A percentile compares a stretch with the other conserved stretches of the same genome.
These are phyloP conservation scores for Peucedramus taeniatus DNA, from an alignment of 2,113 vertebrate species.

Conservation along the genomic window DNA sequence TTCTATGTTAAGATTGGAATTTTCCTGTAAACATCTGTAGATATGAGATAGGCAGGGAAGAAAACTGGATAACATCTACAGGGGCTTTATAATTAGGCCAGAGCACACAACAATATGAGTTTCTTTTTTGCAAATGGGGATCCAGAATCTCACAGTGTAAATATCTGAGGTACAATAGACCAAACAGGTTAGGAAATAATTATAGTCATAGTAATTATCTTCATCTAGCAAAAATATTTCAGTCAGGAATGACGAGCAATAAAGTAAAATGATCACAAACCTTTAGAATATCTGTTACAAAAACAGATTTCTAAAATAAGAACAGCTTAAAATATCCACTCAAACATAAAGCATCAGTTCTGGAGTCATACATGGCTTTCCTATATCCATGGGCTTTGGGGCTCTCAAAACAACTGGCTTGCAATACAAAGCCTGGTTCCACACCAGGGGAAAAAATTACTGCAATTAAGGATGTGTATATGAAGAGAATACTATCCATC, in stretches of 20 bases:
- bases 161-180: neutral
- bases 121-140: neutral
- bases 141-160: slow-evolving; percentile 21
- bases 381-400: neutral
- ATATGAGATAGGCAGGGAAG: neutral
- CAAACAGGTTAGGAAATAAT: slow-evolving; percentile 61
- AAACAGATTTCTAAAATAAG: slow-evolving; percentile 70
- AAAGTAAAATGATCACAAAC: slow-evolving; percentile 69
- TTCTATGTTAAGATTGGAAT: neutral
- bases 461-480: slow-evolving; percentile 50
- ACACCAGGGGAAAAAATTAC: neutral
- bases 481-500: neutral
- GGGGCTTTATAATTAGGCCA: slow-evolving; percentile 23
- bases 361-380: neutral
- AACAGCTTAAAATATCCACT: slow-evolving; percentile 53
- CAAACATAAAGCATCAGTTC: slow-evolving; percentile 7
- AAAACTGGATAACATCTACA: neutral
- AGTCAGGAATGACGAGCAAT: slow-evolving; percentile 62
- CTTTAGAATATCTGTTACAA: slow-evolving; percentile 67
- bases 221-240: slow-evolving; percentile 71
- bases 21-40: neutral
- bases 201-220: slow-evolving; percentile 68
- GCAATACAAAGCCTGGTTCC: neutral
- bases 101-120: neutral
- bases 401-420: slow-evolving; percentile 1